Conservation (phyloP, 2,113 vertebrate species). For the Siniperca knerii region DNA sequence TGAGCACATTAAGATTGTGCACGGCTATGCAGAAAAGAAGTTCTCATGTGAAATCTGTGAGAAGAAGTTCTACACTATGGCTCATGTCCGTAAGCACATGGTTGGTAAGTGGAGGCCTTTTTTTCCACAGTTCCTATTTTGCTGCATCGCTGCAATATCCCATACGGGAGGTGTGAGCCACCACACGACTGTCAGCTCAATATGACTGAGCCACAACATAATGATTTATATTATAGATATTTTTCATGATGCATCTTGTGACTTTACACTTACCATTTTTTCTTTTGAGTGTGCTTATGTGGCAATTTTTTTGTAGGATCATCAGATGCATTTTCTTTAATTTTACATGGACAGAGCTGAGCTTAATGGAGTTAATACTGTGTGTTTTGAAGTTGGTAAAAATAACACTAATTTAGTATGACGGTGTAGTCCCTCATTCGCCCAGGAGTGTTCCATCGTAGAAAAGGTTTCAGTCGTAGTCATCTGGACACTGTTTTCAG, state of each 20-base stretch:
- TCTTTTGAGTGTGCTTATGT: background rate
- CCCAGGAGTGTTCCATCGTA: no score
- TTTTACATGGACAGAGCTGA: background rate
- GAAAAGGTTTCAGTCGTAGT: no score
- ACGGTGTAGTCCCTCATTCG: no score
- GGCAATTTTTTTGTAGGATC: background rate
- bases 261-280: background rate
- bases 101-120: conserved; percentile 89
- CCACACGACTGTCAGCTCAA: background rate
- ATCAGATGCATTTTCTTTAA: background rate
- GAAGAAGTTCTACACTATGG: conserved; percentile 99
- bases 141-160: background rate
- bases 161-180: background rate
- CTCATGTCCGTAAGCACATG: conserved; percentile 98
- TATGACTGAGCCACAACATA: background rate
- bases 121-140: background rate
- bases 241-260: background rate
- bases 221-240: background rate
- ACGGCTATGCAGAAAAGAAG: conserved; percentile 98
- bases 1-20: conserved; percentile 99
- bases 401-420: background rate
- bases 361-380: background rate
- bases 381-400: background rate
- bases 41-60: conserved; percentile 99
- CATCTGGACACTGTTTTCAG: no score